These are phyloP conservation scores for Doryteuthis pealeii DNA, from an alignment of 1,140 invertebrate species.

Conservation along the genomic window DNA sequence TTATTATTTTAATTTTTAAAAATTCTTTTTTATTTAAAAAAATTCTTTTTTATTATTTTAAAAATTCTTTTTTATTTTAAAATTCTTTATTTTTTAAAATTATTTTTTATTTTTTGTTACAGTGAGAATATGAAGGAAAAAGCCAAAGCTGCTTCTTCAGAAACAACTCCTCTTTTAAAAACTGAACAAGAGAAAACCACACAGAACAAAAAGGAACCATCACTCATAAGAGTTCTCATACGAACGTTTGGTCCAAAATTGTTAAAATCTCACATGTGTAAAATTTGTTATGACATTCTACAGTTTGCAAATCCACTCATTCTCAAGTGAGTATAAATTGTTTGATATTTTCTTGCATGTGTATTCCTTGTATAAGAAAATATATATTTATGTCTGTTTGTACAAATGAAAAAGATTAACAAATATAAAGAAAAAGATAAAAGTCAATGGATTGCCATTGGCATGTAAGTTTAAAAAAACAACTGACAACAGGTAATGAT, in stretches of 20 bases:
- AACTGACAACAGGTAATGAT: no score
- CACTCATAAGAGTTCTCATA: constrained; percentile 41
- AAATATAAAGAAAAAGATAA: no score
- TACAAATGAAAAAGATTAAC: not conserved
- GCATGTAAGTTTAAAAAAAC: no score
- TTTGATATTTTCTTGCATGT: not conserved
- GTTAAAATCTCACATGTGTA: constrained; percentile 41
- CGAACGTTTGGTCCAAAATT: constrained; percentile 42
- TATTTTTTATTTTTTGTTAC: no score
- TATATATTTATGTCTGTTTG: not conserved
- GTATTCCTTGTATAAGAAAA: no score
- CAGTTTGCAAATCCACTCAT: constrained; percentile 49
- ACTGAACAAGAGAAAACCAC: constrained; percentile 14
- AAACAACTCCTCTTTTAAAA: not conserved
- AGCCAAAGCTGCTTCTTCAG: not conserved
- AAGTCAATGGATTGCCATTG: no score
- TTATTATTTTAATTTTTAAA: no score
- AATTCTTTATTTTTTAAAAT: no score
- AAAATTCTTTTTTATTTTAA: no score
- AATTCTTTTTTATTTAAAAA: no score
- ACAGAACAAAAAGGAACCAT: constrained; percentile 32
- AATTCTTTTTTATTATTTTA: no score
- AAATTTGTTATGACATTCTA: constrained; percentile 47
- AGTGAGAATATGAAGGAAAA: no score
- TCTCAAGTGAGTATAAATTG: constrained; percentile 34